phyloP scores from a whole-genome alignment of 2,797 vertebrate species.

The Chelonia mydas region DNA sequence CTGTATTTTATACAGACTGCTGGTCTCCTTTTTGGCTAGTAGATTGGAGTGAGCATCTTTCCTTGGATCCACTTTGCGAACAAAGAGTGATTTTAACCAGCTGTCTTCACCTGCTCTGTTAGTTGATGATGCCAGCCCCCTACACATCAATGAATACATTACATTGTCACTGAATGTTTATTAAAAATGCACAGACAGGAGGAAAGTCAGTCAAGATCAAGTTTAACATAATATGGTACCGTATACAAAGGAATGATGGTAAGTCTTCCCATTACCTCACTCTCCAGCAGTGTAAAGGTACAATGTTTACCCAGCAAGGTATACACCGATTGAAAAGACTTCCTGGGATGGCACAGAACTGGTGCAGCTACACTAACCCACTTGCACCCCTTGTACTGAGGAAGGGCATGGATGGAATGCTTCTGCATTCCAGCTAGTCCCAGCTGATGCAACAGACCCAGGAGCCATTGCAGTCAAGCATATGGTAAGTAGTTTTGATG shows the following conservation, averaged over 20 bases:
- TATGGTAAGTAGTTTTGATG: not conserved
- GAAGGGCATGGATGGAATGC: not conserved
- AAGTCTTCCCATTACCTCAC: not conserved
- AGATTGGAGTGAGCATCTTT: slow-evolving; percentile 96
- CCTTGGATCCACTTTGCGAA: slow-evolving; percentile 96
- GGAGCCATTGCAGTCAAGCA: not conserved
- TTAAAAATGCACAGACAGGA: not conserved
- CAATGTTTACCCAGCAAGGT: not conserved
- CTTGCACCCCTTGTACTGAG: not conserved
- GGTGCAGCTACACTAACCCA: accelerated
- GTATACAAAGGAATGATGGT: accelerated
- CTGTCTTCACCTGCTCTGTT: slow-evolving; percentile 88
- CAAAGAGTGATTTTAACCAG: slow-evolving; percentile 96
- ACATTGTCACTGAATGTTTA: not conserved
- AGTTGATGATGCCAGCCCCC: slow-evolving; percentile 83
- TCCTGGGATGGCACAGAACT: not conserved
- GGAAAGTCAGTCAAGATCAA: not conserved
- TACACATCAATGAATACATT: slow-evolving; percentile 63
- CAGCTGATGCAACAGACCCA: not conserved
- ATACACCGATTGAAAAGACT: not conserved
- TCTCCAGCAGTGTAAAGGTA: not conserved
- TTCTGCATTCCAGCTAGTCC: not conserved
- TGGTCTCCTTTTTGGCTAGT: slow-evolving; percentile 95
- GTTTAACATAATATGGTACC: not conserved
- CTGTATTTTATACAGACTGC: slow-evolving; percentile 96